Base-by-base conservation (phyloP, 2,113 vertebrate genomes). In the Vulpes vulpes region DNA sequence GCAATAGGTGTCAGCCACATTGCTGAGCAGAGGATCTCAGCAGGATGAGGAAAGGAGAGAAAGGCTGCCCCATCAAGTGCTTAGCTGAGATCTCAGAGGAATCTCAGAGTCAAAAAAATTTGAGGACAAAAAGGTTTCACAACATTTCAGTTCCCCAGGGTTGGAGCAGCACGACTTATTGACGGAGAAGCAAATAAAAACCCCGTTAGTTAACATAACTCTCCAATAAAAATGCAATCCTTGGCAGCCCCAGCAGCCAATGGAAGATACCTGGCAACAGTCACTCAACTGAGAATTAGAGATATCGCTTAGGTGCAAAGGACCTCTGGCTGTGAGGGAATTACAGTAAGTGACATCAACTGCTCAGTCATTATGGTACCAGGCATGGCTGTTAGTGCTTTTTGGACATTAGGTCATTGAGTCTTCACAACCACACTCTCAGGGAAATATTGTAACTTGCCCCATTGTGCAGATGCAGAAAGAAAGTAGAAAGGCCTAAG, bases 121-220 rank as follows among this genome's bases (percentile, higher is more conserved):
- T 94, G 94, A 98, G 91, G 94, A 97, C 92, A 43, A 89, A 89
- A 83, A 35, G 11, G 10, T 94, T 82, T 96, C 71, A 97, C 95
- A 96, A 96, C 74, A 27, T 97, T 95, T 97, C 92, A 84, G 83
- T 96, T 80, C 96, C 92, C 94, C 16, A 49, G 78, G 71, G 94
- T 88, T 96, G 93, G 93, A 96, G 73, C 95, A 98, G 82, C 87
- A 97, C 86, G 97, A 49, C n/a, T 91, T 89, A 97, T 49, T 96
- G 88, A 96, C 60, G 94, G 81, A 95, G 78, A 78, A 98, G 87
- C 30, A 98, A 97, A 96, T 91, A 86, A 97, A 95, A 98, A 94
- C 69, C 79, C 57, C 0, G 2, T 7, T 89, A 78, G 6, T 94
- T 59, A 90, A 89, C 19, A 87, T 35, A 69, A 97, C 95, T 97